A percentile compares a stretch with the other conserved stretches of the same genome.
Evolutionary conservation across 1,140 invertebrate genomes (phyloP).

Genomic region (Phthorimaea operculella): DNA sequence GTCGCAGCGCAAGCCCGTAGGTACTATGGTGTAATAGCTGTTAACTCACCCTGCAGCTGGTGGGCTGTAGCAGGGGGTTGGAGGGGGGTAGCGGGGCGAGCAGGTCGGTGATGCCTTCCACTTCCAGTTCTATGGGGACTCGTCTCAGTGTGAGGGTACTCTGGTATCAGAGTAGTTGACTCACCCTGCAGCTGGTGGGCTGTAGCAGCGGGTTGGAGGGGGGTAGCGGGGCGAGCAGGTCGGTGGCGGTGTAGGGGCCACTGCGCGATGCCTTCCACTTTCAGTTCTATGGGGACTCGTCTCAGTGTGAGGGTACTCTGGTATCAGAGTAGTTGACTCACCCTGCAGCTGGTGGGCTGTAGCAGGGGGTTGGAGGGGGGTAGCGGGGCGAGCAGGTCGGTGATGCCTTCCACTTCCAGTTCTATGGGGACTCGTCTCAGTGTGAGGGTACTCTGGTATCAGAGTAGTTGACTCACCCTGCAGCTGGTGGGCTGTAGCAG

Average conservation of each 20-base stretch:
- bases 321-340: too few species aligned
- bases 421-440: conserved; percentile 93
- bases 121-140: conserved; percentile 89
- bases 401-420: conserved; percentile 77
- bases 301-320: too few species aligned
- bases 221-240: conserved; percentile 77
- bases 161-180: too few species aligned
- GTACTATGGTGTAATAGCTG: too few species aligned
- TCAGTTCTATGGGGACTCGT: conserved; percentile 91
- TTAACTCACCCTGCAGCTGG: conserved; percentile 30
- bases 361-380: conserved; percentile 67
- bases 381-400: conserved; percentile 78
- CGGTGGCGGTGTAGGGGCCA: conserved; percentile 83
- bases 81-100: conserved; percentile 74
- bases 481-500: conserved; percentile 48
- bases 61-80: conserved; percentile 61
- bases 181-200: conserved; percentile 32
- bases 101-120: conserved; percentile 77
- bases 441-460: too few species aligned
- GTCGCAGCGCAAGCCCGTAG: too few species aligned
- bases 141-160: too few species aligned
- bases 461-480: too few species aligned
- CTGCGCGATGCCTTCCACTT: conserved; percentile 83
- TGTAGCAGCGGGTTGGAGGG: conserved; percentile 67
- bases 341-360: conserved; percentile 40